Base-by-base conservation (phyloP, 2,113 vertebrate genomes). In the Zingel zingel region DNA sequence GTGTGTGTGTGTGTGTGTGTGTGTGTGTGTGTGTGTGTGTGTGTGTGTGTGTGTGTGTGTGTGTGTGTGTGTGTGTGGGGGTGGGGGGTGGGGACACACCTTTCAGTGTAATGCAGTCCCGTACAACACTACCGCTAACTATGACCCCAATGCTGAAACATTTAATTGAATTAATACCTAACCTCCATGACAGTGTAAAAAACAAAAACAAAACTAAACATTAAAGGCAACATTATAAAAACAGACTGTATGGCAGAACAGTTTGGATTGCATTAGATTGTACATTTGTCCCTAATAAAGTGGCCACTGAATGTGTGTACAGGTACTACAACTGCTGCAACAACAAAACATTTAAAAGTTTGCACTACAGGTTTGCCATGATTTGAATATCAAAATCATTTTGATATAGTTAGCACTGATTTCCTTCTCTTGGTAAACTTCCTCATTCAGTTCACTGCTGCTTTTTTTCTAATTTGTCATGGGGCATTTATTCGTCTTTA, bases 281-380 rank as follows among this genome's bases (percentile, higher is more conserved):
- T 50, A 21, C 15, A 66, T 10, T 3, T 53, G n/a, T 9, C n/a
- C 19, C 27, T 53, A 33, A 67, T 67, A 68, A 33, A 68, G 27
- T 21, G 27, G 27, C 12, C 25, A 51, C 8, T 33, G 7, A 10
- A 2, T 23, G 30, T 71, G n/a, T 19, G 43, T 25, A 16, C 27
- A 27, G 14, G 5, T 6, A 3, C 10, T 21, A 7, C 4, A 25
- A 23, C 23, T 48, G 11, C 10, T 39, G 30, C 53, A 47, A n/a
- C 19, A 21, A 47, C 23, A 43, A 15, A 30, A 3, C 25, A 47
- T 75, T 19, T 30, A 45, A 45, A 43, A 11, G 25, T 71, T 71
- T 39, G n/a, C 30, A 5, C 10, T 43, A n/a, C 59, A 71, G 53
- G 74, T 83, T 66, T 57, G 19, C 47, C 74, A 30, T 9, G 27